Base-by-base conservation (phyloP, 2,113 vertebrate genomes). In the Pomatostomus ruficeps region DNA sequence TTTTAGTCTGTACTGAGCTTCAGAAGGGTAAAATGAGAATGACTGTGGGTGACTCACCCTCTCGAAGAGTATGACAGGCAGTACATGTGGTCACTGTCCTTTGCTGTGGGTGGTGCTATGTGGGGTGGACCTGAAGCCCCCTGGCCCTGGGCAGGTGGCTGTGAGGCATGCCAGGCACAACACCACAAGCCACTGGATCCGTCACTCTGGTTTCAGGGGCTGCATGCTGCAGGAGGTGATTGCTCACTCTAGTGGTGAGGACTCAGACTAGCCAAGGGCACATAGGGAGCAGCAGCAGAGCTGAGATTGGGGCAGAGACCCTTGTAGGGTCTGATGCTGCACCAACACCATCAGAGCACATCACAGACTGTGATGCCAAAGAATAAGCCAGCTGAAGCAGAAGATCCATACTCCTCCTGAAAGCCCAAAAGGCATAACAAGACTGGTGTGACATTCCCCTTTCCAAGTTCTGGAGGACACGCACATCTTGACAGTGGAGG, bases 121-220 rank as follows among this genome's bases (percentile, higher is more conserved):
- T 0, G 0, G 25, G 12, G 29, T 29, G 57, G 12, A 33, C 24
- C 38, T 46, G 73, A 66, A 86, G 46, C 11, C 23, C 14, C 31
- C 16, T 7, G 48, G 40, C 22, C 33, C 28, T 25, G 23, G 52
- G n/a, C 35, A 49, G 31, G 43, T 0, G 3, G 21, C 77, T 72
- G 40, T 12, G 11, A 77, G 38, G 72, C 51, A 7, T 4, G 7
- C 28, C 42, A 57, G 73, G 35, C 10, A 3, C 48, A 38, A 4
- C 36, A 22, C n/a, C 14, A 7, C 0, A 0, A 86, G 65, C 29
- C n/a, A 22, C 36, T 45, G 42, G 43, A 91, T 46, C 40, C 0
- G 0, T 25, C 2, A 4, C 45, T 54, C 29, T 0, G 0, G 23
- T 28, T 2, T 1, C 0, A 43, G 46, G 59, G 14, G 38, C 66